phyloP scores from a whole-genome alignment of 1,140 invertebrate genomes.

The Reticulitermes speratus region DNA sequence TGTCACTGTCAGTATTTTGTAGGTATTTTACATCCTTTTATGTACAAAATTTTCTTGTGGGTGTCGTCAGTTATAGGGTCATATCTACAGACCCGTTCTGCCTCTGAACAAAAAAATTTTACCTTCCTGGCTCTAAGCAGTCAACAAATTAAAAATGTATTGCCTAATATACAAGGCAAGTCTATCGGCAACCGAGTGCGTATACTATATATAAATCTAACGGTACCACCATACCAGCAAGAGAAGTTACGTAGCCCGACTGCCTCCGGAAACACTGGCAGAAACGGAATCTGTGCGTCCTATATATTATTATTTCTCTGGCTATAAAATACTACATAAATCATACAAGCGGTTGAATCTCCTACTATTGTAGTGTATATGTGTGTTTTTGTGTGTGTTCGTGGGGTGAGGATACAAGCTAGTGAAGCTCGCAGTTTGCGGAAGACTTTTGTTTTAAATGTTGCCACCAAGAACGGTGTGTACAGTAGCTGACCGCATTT shows the following conservation, averaged over 20 bases:
- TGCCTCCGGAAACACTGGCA: not conserved
- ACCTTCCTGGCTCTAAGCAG: not conserved
- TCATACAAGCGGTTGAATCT: slow-evolving; percentile 1
- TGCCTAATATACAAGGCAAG: too few relatives aligned
- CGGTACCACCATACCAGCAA: not conserved
- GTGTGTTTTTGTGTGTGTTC: not conserved
- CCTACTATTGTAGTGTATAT: not conserved
- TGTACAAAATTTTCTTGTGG: too few relatives aligned
- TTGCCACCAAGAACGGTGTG: not conserved
- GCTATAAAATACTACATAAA: not conserved
- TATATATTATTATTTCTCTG: slow-evolving; percentile 18
- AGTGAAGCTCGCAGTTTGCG: not conserved
- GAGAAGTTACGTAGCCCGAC: not conserved
- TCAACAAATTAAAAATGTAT: not conserved
- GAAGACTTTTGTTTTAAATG: not conserved
- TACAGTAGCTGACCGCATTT: not conserved
- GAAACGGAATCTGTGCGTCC: not conserved
- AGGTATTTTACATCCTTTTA: too few relatives aligned
- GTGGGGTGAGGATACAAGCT: not conserved
- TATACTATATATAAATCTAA: not conserved
- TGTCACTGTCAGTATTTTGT: too few relatives aligned
- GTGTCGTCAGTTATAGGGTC: too few relatives aligned
- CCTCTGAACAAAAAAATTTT: not conserved
- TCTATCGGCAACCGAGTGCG: not conserved
- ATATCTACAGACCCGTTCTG: not conserved